Evolutionary conservation across 2,888 invertebrate species (phyloP).

Genomic region (Scaptomyza parva): DNA sequence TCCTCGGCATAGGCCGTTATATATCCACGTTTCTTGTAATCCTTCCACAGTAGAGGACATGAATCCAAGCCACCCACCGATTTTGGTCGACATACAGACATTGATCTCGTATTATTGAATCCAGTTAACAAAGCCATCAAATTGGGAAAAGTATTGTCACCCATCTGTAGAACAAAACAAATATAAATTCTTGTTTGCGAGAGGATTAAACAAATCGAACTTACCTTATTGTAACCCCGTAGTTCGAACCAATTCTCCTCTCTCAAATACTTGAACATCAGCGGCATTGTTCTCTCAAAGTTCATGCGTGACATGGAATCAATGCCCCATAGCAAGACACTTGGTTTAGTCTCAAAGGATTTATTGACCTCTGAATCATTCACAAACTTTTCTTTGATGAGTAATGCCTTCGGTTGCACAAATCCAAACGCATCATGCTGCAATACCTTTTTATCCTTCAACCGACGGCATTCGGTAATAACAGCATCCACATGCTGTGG

Average conservation of each 20-base stretch:
- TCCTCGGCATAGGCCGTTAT: slow-evolving; percentile 93
- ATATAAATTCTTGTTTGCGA: not conserved
- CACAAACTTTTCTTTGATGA: not conserved
- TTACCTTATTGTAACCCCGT: slow-evolving; percentile 89
- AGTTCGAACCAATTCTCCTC: slow-evolving; percentile 89
- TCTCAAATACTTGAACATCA: slow-evolving; percentile 88
- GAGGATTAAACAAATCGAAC: not conserved
- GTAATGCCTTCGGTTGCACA: slow-evolving; percentile 83
- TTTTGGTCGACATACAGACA: slow-evolving; percentile 85
- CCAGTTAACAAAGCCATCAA: slow-evolving; percentile 93
- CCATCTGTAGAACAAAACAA: slow-evolving; percentile 86
- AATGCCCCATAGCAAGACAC: slow-evolving; percentile 92
- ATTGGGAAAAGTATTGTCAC: slow-evolving; percentile 96
- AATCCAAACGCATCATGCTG: slow-evolving; percentile 86
- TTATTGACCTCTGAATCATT: slow-evolving; percentile 53
- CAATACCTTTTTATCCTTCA: slow-evolving; percentile 60
- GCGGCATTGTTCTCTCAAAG: slow-evolving; percentile 90
- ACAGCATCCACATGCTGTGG: slow-evolving; percentile 68
- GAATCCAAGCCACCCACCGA: slow-evolving; percentile 87
- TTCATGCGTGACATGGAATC: slow-evolving; percentile 93
- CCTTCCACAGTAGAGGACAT: slow-evolving; percentile 91
- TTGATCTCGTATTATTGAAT: slow-evolving; percentile 85
- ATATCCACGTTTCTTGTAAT: slow-evolving; percentile 89
- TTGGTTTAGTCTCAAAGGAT: slow-evolving; percentile 82
- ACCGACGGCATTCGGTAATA: slow-evolving; percentile 82